Base-by-base conservation (phyloP, 1,140 invertebrate genomes). In the Cephus cinctus region DNA sequence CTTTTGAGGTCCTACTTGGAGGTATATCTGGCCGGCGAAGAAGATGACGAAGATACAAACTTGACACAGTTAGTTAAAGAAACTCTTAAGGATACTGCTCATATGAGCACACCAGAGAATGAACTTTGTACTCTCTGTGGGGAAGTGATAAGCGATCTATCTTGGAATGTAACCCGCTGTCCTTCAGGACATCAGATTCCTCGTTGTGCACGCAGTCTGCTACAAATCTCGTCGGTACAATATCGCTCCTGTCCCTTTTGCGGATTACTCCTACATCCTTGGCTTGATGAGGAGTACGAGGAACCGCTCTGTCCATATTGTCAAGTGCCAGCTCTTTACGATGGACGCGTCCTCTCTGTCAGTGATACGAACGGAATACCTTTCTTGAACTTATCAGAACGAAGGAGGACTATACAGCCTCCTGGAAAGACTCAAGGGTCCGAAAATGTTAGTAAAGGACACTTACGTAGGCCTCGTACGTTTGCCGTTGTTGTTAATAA, bases 241-340 rank as follows among this genome's bases (percentile, higher is more conserved):
- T 76, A 68, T 41, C 53, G 56, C n/a, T 47, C 41, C 2, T 77
- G 75, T 43, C 53, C 60, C 1, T 54, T 71, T 50, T 77, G 75
- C 49, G 51, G 56, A 12, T 25, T 65, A 53, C 63, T 76, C 2
- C 74, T 69, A 57, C 75, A 77, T 57, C 53, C 64, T 0, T 62
- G 40, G 12, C 47, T 76, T 4, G 65, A 75, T 19, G 40, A 62
- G 0, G 61, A 56, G 38, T 60, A 60, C 5, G 43, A 65, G 2
- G 62, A 69, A 30, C 54, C 66, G 0, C 61, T 47, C 9, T 77
- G 75, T 43, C 42, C 67, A 4, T 76, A 67, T 35, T 77, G 73
- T 31, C 65, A 76, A 41, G 27, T 73, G 12, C 59, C 71, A 9
- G 49, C 57, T 12, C n/a, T 63, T 2, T 59, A 62, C 20, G 71